Conservation (phyloP, 2,797 vertebrate species). For the Merluccius polli region DNA sequence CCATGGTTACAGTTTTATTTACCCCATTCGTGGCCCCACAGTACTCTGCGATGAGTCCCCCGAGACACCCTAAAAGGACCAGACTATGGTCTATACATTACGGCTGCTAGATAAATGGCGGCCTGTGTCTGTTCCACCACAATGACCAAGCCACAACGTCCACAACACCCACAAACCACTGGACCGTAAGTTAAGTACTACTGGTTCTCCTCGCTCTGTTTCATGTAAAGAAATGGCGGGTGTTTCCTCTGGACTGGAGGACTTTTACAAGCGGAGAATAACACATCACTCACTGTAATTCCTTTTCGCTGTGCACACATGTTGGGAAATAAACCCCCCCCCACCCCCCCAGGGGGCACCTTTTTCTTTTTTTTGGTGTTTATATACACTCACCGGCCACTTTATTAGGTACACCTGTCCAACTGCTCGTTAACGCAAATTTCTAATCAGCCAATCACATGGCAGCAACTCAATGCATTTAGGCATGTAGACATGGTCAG, state of each 20-base stretch:
- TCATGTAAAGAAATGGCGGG: conserved; percentile 28
- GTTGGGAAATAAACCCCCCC: neutral
- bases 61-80: neutral
- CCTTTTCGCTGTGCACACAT: neutral
- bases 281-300: conserved; percentile 12
- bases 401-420: too few relatives aligned
- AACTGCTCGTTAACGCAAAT: too few relatives aligned
- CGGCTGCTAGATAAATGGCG: conserved; percentile 29
- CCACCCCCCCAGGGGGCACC: neutral
- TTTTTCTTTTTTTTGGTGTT: neutral
- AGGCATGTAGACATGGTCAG: too few relatives aligned
- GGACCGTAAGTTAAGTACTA: conserved; percentile 45
- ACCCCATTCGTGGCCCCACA: neutral
- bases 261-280: conserved; percentile 1
- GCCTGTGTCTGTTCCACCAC: conserved; percentile 43
- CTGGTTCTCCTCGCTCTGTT: conserved; percentile 25
- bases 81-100: conserved; percentile 30
- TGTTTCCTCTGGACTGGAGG: conserved; percentile 12
- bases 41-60: neutral
- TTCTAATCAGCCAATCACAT: too few relatives aligned
- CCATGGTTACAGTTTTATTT: neutral
- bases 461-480: too few relatives aligned
- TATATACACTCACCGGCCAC: too few relatives aligned
- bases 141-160: conserved; percentile 47
- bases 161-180: conserved; percentile 54